Evolutionary conservation across 2,797 vertebrate species (phyloP).

Genomic region (Harpagifer antarcticus): DNA sequence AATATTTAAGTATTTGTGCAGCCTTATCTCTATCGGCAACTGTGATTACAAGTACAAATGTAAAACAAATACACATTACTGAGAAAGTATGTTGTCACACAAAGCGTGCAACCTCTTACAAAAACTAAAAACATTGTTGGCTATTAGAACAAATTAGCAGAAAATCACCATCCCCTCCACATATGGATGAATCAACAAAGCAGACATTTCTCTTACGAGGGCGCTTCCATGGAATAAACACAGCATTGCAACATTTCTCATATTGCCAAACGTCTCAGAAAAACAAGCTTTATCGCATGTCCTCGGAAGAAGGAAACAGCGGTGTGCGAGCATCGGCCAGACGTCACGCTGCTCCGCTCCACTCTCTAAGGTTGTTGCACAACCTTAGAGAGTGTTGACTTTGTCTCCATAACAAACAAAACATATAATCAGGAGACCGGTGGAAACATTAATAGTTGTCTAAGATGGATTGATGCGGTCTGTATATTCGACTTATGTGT

Average conservation of each 20-base stretch:
- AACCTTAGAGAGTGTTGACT: too few species aligned
- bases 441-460: neutral
- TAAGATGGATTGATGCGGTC: neutral
- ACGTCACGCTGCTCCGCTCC: neutral
- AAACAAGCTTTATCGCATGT: neutral
- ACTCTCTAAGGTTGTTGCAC: neutral
- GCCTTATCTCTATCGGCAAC: too few species aligned
- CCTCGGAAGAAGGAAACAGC: neutral
- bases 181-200: too few species aligned
- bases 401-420: constrained; percentile 8
- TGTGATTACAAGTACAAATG: too few species aligned
- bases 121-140: too few species aligned
- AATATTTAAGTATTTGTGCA: too few species aligned
- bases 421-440: neutral
- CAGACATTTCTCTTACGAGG: too few species aligned
- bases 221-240: neutral
- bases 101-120: too few species aligned
- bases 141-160: too few species aligned
- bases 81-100: too few species aligned
- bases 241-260: neutral
- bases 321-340: neutral
- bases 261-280: neutral
- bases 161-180: too few species aligned
- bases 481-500: neutral
- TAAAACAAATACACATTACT: too few species aligned